Conservation (phyloP, 2,888 invertebrate genomes). For the Oligia latruncula region DNA sequence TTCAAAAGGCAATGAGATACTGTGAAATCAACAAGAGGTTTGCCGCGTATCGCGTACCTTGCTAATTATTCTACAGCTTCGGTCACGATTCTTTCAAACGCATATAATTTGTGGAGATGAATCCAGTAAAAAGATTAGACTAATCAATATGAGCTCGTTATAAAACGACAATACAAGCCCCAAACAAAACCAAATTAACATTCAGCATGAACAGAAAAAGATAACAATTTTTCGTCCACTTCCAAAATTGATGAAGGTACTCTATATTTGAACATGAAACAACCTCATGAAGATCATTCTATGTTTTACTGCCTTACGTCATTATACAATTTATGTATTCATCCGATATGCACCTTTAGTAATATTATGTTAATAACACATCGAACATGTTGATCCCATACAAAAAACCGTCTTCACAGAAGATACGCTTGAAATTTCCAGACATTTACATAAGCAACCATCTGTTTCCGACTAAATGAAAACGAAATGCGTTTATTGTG, state of each 20-base stretch:
- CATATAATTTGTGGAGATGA: constrained; percentile 66
- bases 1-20: constrained; percentile 87
- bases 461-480: constrained; percentile 48
- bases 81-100: constrained; percentile 84
- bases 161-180: background rate
- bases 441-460: constrained; percentile 55
- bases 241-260: constrained; percentile 17
- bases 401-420: constrained; percentile 40
- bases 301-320: constrained; percentile 21
- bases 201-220: constrained; percentile 6
- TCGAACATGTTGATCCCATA: constrained; percentile 10
- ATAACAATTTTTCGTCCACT: background rate
- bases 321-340: constrained; percentile 29
- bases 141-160: constrained; percentile 14
- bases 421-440: constrained; percentile 35
- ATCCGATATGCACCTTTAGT: constrained; percentile 61
- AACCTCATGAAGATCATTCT: constrained; percentile 1
- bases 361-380: constrained; percentile 48
- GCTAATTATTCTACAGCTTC: constrained; percentile 85
- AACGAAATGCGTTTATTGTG: constrained; percentile 56
- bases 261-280: constrained; percentile 7
- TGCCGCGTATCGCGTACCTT: constrained; percentile 75
- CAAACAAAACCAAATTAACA: background rate
- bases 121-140: constrained; percentile 65
- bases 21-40: constrained; percentile 83